phyloP scores from a whole-genome alignment of 2,888 invertebrate species.

The Bruchidius siliquastri region DNA sequence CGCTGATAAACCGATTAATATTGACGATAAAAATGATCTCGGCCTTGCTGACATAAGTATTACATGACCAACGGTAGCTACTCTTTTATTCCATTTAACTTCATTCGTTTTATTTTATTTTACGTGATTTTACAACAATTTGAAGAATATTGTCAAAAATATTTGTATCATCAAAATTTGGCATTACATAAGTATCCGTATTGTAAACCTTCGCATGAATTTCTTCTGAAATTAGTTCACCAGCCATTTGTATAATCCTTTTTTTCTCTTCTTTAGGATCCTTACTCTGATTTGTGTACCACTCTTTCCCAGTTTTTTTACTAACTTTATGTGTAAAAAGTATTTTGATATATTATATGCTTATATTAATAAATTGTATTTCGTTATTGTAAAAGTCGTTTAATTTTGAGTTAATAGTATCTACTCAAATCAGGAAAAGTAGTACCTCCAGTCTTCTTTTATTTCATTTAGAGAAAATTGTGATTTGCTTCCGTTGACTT shows the following conservation, averaged over 20 bases:
- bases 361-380: too few relatives aligned
- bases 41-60: conserved; percentile 20
- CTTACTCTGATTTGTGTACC: conserved; percentile 30
- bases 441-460: conserved; percentile 3
- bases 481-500: background rate
- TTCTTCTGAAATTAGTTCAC: conserved; percentile 33
- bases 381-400: conserved; percentile 8
- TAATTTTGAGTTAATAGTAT: conserved; percentile 4
- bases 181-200: conserved; percentile 20
- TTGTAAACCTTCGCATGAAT: conserved; percentile 13
- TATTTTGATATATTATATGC: too few relatives aligned
- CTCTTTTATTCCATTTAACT: conserved; percentile 8
- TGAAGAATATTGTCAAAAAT: conserved; percentile 24
- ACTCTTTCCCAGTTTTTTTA: conserved; percentile 19
- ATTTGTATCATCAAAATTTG: conserved; percentile 24
- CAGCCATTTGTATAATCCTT: conserved; percentile 34
- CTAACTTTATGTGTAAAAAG: too few relatives aligned
- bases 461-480: conserved; percentile 1
- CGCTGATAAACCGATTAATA: conserved; percentile 11
- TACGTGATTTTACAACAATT: conserved; percentile 8
- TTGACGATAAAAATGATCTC: conserved; percentile 3
- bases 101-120: conserved; percentile 8
- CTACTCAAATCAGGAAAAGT: too few relatives aligned
- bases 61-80: conserved; percentile 7
- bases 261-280: conserved; percentile 30